Conservation (phyloP, 2,113 vertebrate species). For the Clarias batrachus region DNA sequence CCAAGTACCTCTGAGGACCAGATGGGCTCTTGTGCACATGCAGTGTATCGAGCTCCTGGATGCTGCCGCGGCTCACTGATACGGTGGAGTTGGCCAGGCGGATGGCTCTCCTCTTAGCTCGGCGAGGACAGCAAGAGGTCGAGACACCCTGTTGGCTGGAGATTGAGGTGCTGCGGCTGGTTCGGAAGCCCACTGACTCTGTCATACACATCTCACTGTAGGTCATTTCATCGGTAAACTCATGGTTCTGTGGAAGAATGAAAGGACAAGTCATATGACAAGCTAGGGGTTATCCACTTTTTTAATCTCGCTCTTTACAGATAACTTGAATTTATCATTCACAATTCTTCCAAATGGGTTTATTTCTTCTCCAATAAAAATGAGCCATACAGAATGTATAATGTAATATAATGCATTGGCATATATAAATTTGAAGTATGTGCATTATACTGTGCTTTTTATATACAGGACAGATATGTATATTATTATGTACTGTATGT, state of each 20-base stretch:
- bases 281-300: background rate
- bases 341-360: background rate
- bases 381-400: background rate
- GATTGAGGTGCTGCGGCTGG: constrained; percentile 86
- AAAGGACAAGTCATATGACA: background rate
- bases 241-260: constrained; percentile 77
- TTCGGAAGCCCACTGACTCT: constrained; percentile 79
- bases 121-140: constrained; percentile 82
- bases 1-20: constrained; percentile 79
- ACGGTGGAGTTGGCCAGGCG: constrained; percentile 85
- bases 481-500: no score
- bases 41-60: constrained; percentile 85
- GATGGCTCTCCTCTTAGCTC: constrained; percentile 79
- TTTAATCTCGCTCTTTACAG: background rate
- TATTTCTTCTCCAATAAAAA: background rate
- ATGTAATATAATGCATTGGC: no score
- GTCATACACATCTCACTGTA: constrained; percentile 85
- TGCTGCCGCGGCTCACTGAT: constrained; percentile 82
- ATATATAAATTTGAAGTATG: no score
- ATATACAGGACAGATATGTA: no score
- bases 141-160: constrained; percentile 81
- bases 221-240: constrained; percentile 85
- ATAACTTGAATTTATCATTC: background rate
- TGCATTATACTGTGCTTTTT: no score
- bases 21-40: constrained; percentile 69